Percentiles rank a stretch among this genome's conserved stretches.
phyloP scores from a whole-genome alignment of 2,888 invertebrate species.

The Mythimna vitellina region DNA sequence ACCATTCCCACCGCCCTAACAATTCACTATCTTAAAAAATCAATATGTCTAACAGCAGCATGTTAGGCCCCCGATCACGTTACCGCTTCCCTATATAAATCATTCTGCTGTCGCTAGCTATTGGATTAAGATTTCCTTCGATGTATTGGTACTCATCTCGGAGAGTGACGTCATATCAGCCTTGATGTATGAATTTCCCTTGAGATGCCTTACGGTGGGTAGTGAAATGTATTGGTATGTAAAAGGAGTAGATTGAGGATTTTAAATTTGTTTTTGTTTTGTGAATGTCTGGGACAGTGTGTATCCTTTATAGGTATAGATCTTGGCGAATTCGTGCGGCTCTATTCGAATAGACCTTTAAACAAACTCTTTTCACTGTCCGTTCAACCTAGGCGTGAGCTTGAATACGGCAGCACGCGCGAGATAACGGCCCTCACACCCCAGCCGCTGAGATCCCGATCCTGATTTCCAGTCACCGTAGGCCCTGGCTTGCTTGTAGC shows the following conservation, averaged over 20 bases:
- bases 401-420: no score
- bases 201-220: slow-evolving; percentile 66
- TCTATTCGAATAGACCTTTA: no score
- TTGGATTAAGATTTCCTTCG: slow-evolving; percentile 88
- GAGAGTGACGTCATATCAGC: slow-evolving; percentile 76
- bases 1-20: not conserved
- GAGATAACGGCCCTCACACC: no score
- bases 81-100: slow-evolving; percentile 82
- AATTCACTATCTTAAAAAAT: slow-evolving; percentile 22
- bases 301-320: no score
- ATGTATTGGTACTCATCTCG: slow-evolving; percentile 78
- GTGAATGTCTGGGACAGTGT: not conserved
- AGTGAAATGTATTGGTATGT: slow-evolving; percentile 52
- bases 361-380: no score
- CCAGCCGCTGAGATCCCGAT: no score
- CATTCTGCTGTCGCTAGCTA: slow-evolving; percentile 86
- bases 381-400: no score
- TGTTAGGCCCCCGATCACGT: slow-evolving; percentile 76
- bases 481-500: no score
- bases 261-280: slow-evolving; percentile 19
- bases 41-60: slow-evolving; percentile 58
- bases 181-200: slow-evolving; percentile 81
- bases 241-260: slow-evolving; percentile 29
- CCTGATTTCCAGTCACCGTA: no score
- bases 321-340: no score